Conservation (phyloP, 2,113 vertebrate species). For the Gadus macrocephalus region DNA sequence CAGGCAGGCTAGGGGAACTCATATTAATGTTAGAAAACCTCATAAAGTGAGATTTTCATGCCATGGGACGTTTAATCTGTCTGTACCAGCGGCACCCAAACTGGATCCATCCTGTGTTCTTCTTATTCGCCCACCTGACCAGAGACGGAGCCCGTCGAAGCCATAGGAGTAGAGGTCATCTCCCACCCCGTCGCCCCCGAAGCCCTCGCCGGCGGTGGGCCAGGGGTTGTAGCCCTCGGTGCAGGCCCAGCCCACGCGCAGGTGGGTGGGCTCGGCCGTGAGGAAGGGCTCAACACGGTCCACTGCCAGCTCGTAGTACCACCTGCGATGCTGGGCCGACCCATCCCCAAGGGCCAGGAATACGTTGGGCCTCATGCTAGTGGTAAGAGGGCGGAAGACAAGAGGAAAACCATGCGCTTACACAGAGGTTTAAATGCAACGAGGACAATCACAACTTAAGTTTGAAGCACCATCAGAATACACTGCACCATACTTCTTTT, state of each 20-base stretch:
- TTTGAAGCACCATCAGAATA: too few species aligned
- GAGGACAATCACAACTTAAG: not conserved
- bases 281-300: conserved; percentile 84
- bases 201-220: conserved; percentile 85
- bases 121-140: conserved; percentile 80
- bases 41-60: too few species aligned
- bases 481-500: too few species aligned
- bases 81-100: too few species aligned
- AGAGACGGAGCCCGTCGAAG: conserved; percentile 92
- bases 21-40: too few species aligned
- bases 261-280: conserved; percentile 87
- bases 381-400: not conserved
- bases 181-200: conserved; percentile 88
- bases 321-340: conserved; percentile 88
- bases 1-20: too few species aligned
- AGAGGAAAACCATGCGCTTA: not conserved
- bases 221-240: conserved; percentile 83
- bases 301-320: conserved; percentile 93
- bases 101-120: not conserved
- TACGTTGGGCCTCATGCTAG: conserved; percentile 89
- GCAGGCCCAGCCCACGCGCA: conserved; percentile 92
- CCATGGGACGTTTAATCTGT: too few species aligned
- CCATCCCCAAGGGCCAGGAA: conserved; percentile 85
- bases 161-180: conserved; percentile 91
- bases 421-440: not conserved